A percentile compares a stretch with the other conserved stretches of the same genome.
phyloP scores from a whole-genome alignment of 2,113 vertebrate genomes.

The Varanus komodoensis region DNA sequence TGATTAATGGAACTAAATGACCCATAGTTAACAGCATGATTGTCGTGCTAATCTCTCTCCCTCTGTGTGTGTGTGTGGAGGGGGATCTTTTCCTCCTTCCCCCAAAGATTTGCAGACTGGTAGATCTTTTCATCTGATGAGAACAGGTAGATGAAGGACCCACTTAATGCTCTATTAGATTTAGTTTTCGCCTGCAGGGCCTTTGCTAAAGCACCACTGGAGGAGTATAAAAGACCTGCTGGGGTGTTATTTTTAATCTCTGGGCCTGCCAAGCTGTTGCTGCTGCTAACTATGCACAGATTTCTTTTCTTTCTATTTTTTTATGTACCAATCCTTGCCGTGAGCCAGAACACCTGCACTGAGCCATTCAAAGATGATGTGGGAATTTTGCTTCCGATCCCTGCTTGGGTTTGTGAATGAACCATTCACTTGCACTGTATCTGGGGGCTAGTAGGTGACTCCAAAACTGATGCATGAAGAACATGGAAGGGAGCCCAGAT shows the following conservation, averaged over 20 bases:
- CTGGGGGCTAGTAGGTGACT: neutral
- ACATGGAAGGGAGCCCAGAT: too few relatives aligned
- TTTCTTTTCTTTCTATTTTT: slow-evolving; percentile 23
- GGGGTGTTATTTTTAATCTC: slow-evolving; percentile 34
- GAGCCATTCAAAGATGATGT: neutral
- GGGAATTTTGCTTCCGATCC: neutral
- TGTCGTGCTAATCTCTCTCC: slow-evolving; percentile 59
- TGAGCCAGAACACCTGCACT: neutral
- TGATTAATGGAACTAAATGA: slow-evolving; percentile 76
- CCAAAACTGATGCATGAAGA: fast-evolving
- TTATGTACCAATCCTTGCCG: neutral
- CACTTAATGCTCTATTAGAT: neutral
- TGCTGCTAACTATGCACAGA: neutral
- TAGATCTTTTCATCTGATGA: slow-evolving; percentile 39
- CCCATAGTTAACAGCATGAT: slow-evolving; percentile 72
- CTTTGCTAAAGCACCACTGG: neutral
- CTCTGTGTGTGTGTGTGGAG: neutral
- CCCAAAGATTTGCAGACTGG: slow-evolving; percentile 50
- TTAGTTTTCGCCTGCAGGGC: slow-evolving; percentile 6
- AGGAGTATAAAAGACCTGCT: slow-evolving; percentile 24
- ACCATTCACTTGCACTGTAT: neutral
- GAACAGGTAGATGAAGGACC: slow-evolving; percentile 49
- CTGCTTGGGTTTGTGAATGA: fast-evolving
- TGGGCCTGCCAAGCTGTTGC: neutral
- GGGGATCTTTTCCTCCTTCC: slow-evolving; percentile 50